Conservation (phyloP, 2,113 vertebrate genomes). For the Petroica traversi region DNA sequence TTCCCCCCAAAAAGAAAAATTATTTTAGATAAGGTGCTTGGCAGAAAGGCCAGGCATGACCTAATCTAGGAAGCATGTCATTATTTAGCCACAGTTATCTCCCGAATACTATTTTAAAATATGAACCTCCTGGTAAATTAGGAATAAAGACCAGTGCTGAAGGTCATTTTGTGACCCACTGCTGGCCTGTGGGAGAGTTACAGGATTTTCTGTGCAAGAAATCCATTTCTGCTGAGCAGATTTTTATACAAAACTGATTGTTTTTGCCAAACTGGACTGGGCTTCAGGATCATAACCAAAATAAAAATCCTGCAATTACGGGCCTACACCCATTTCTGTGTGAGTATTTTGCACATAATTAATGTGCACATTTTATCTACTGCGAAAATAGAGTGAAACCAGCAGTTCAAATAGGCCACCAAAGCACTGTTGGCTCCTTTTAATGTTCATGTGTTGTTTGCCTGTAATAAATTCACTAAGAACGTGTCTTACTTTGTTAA, state of each 20-base stretch:
- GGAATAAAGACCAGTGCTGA: not conserved
- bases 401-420: not conserved
- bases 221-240: not conserved
- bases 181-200: not conserved
- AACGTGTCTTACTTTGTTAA: not conserved
- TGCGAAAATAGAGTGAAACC: not conserved
- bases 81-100: not conserved
- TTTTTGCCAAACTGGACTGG: not conserved
- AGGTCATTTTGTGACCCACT: not conserved
- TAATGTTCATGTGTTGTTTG: not conserved
- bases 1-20: not conserved
- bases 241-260: not conserved
- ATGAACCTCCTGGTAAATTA: not conserved
- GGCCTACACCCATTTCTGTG: not conserved
- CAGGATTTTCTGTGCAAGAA: not conserved
- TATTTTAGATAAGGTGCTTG: slow-evolving; percentile 7
- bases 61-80: not conserved
- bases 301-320: not conserved
- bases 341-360: not conserved
- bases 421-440: not conserved
- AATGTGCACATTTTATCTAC: not conserved
- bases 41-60: not conserved
- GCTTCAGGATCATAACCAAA: not conserved
- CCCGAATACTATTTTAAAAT: not conserved
- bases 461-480: not conserved